Evolutionary conservation across 2,113 vertebrate genomes (phyloP), one percentile per base, ranked within the genome.

Genomic region (Mirza zaza): DNA sequence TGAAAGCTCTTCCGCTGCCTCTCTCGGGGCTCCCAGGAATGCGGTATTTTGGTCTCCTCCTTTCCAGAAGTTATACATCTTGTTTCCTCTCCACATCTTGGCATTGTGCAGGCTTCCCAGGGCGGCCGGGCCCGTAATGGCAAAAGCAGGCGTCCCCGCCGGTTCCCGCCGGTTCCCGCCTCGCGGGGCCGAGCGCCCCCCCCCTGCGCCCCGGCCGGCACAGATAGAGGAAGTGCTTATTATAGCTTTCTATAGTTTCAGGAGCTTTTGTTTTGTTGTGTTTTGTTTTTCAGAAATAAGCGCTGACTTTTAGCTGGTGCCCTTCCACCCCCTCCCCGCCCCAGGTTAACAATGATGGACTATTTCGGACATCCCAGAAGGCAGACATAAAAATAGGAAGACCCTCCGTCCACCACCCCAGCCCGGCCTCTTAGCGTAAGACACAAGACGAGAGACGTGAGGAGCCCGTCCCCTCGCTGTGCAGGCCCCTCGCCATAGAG

Each of bases 141-240:
- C 3, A 76, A 97, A 97, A 97, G 95, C 97, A 97, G 97, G 92
- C 90, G 1, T 82, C 96, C 94, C 59, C 12, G 25, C 5, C 14
- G 1, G 95, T 91, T 95, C 97, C 97, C 90, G 97, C 77, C 75
- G 1, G 95, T 91, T 95, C 97, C 97, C 90, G 97, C 77, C 75
- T n/a, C 45, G 45, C 45, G 45, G 48, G 45, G 10, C 81, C 27
- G 65, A 2, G 39, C 4, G 32, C 59, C 39, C 17, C 17, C 14
- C 59, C 39, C 17, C 17, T 11, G 25, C 8, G 67, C 2, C 8
- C 75, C 8, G 42, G 50, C 61, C 0, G 13, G 12, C 17, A 48
- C 4, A 94, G 96, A 87, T 50, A 76, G 52, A 80, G 96, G 87
- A 92, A 91, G 81, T 1, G 6, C 77, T 71, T 89, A 82, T 87